Evolutionary conservation across 1,140 invertebrate species (phyloP), one percentile per base, ranked within the genome.

Genomic region (Ganaspis sp.): DNA sequence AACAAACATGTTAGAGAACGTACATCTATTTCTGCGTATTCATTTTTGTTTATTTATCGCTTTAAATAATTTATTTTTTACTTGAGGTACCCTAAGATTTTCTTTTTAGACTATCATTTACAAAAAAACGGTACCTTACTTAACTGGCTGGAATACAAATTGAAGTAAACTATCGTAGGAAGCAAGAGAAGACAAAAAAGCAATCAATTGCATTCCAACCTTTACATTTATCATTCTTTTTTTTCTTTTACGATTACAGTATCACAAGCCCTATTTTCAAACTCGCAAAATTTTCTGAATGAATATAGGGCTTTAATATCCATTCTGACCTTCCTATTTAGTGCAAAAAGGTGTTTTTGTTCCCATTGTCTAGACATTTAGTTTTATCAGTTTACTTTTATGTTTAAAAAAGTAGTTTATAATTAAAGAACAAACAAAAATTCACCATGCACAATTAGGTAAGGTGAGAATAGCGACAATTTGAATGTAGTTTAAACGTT

Each of bases 1-100:
- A 90, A 92, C 86, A 91, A 92, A 92, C 82, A 89, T 86, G 88
- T 91, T 91, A 91, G 90, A 91, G 86, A 90, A 88, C 87, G 89
- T 90, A 64, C 58, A 29, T 26, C 21, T 29, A 64, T 26, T 64
- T 64, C 58, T 64, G 11, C 26, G 23, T 2, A 29, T 64, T 64
- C 26, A 64, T 64, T n/a, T n/a, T 64, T 64, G 58, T 64, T 64
- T 64, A 64, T 64, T 64, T 34, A 64, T 64, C 23, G 26, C 58
- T n/a, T 64, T 64, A 64, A 64, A 64, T 64, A 64, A 64, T 64
- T 64, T 64, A 64, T 6, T 54, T 54, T 11, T 54, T 9, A 45
- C 4, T 45, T 49, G 23, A 29, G 58, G 58, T 64, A 64, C 58
- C 26, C 2, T 2, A 17, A 2, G 2, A 34, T 2, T 12, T 12